Evolutionary conservation across 2,797 vertebrate species (phyloP).

Genomic region (Leptodactylus fallax): DNA sequence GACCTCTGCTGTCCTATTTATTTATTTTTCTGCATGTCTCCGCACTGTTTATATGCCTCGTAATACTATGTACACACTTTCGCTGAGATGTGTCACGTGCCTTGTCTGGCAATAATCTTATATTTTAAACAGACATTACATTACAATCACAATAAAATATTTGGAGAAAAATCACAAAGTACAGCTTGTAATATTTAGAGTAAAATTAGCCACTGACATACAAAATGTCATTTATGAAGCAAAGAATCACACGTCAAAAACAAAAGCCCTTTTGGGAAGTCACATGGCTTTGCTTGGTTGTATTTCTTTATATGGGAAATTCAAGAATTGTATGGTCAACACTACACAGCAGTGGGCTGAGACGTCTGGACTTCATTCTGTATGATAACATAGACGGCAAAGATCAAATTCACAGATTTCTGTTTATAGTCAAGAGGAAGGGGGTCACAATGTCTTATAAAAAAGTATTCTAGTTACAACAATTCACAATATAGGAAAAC

Average conservation of each 20-base stretch:
- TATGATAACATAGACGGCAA: background rate
- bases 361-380: background rate
- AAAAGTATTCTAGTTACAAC: too few species aligned
- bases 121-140: background rate
- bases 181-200: background rate
- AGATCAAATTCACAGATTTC: too few species aligned
- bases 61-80: constrained; percentile 19
- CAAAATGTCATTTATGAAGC: background rate
- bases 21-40: background rate
- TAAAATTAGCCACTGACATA: background rate
- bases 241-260: background rate
- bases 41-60: background rate
- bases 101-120: constrained; percentile 6
- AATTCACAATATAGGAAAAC: too few species aligned
- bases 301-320: background rate
- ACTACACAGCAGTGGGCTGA: background rate
- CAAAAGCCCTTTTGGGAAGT: background rate
- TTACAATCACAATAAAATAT: constrained; percentile 23
- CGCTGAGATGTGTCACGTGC: background rate
- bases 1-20: constrained; percentile 35
- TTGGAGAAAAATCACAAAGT: background rate
- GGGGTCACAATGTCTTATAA: too few species aligned
- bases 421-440: background rate
- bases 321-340: background rate
- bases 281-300: background rate